These are phyloP conservation scores for Sebastes dallii DNA, from an alignment of 2,797 vertebrate species.

Conservation along the genomic window DNA sequence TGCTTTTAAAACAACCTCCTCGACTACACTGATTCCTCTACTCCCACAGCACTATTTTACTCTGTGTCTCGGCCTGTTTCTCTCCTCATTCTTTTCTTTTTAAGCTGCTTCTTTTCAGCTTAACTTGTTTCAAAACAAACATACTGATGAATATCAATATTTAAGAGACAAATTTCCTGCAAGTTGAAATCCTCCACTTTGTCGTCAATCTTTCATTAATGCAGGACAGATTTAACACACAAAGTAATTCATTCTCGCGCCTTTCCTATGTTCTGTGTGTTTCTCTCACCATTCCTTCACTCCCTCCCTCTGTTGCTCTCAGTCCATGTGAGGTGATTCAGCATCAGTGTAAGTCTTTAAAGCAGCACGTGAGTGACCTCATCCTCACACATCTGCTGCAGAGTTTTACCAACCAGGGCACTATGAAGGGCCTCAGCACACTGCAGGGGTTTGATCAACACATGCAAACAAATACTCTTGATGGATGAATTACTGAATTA, in stretches of 20 bases:
- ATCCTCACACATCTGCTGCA: conserved; percentile 62
- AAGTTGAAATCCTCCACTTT: not conserved
- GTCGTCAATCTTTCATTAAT: not conserved
- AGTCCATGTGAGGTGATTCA: conserved; percentile 51
- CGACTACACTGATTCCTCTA: not conserved
- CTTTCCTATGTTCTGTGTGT: not conserved
- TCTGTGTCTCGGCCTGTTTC: not conserved
- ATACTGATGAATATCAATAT: not conserved
- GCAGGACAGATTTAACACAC: not conserved
- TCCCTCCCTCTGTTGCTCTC: conserved; percentile 8
- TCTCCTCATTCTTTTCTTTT: conserved; percentile 3
- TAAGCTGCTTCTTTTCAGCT: not conserved
- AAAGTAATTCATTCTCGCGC: not conserved
- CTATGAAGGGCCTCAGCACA: conserved; percentile 11
- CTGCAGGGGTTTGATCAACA: conserved; percentile 31
- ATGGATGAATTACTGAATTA: not conserved
- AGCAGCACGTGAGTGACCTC: conserved; percentile 68
- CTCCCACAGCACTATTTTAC: not conserved
- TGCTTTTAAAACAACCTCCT: conserved; percentile 1
- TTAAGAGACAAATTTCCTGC: not conserved
- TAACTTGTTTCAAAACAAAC: not conserved
- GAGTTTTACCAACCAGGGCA: conserved; percentile 35
- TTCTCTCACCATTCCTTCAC: not conserved
- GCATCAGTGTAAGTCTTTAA: conserved; percentile 48
- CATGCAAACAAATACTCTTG: not conserved